Evolutionary conservation across 37 sponge, comb jelly and placozoan species (phyloP), one percentile per base, ranked within the genome.

Genomic region (Chondrilla cf. caribensis): DNA sequence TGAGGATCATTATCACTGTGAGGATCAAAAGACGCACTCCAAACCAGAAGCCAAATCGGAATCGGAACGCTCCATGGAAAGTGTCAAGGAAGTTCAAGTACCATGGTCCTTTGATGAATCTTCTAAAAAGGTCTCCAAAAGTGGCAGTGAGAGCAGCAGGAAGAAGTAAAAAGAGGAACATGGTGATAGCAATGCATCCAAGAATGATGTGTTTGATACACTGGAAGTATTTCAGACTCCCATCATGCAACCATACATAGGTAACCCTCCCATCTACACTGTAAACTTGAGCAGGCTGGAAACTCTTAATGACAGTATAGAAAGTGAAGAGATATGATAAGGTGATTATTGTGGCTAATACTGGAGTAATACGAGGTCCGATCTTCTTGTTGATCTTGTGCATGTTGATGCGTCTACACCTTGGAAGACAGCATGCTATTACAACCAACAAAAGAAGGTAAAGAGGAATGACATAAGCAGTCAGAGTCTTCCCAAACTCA

Each of bases 11-110:
- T 73, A 73, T 40, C 7, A 73, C n/a, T 33, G 35, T 33, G 15
- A 32, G 41, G 40, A 73, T 22, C 2, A 73, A 43, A 17, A 73
- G 25, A 25, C 76, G 38, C 21, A 73, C 40, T 39, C 76, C 76
- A 73, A 73, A 36, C 76, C 76, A 73, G 40, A 73, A 73, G 1
- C 76, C 76, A 73, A 73, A 73, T 43, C 76, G 76, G 43, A 73
- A 73, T 0, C 44, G 41, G 43, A 9, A 40, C 3, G 76, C 41
- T 36, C 76, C 41, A 43, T 73, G 44, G 40, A 73, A 38, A 19
- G 76, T 73, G 43, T 73, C 76, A 0, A 73, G 21, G 15, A 73
- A 73, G 24, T 73, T 73, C 76, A 39, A 25, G 44, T 73, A 73
- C 41, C 41, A 73, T 39, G 41, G 76, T 39, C 44, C n/a, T 39